Base-by-base conservation (phyloP, 2,888 invertebrate species). In the Cyrtodaria siliqua region DNA sequence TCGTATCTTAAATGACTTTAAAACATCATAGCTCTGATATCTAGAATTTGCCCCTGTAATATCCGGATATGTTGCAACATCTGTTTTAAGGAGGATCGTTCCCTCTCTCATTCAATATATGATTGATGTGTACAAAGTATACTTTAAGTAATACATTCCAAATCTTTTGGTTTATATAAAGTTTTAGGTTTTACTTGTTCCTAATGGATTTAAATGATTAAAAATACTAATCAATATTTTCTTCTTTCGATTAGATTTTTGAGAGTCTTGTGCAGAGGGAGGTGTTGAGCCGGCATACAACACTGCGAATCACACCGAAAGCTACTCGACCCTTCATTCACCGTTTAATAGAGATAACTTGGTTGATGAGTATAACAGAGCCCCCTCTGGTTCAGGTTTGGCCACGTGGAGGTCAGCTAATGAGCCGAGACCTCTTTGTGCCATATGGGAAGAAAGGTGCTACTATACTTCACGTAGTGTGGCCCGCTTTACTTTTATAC, bases 341-440 rank as follows among this genome's bases (percentile, higher is more conserved):
- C n/a, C 66, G 72, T 29, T 67, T 80, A 18, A 33, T 80, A 16
- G 80, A 80, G 66, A 55, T 73, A 0, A 73, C 66, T 42, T 80
- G 80, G 80, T 53, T 59, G 18, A 80, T 80, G 80, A 61, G 61
- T 40, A 29, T 80, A 20, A 63, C 68, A 20, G 73, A 76, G 14
- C 80, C 80, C 2, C 76, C 72, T 2, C 24, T 80, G 26, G 44
- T 50, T 12, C 80, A 80, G 23, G 53, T 80, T 16, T 80, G 75
- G 75, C 72, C 69, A 26, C 59, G 80, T 14, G 53, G 61, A n/a
- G 80, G 80, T 23, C 80, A 80, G 42, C 47, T 80, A 16, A 75
- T 80, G 80, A 80, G 69, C 38, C 72, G 80, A 62, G 80, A 80
- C 40, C 59, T 55, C 63, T 80, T 80, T 72, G 42, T 52, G 38